A percentile compares a stretch with the other conserved stretches of the same genome.
Conservation (phyloP, 2,797 vertebrate species). For the Eidolon dupreanum region DNA sequence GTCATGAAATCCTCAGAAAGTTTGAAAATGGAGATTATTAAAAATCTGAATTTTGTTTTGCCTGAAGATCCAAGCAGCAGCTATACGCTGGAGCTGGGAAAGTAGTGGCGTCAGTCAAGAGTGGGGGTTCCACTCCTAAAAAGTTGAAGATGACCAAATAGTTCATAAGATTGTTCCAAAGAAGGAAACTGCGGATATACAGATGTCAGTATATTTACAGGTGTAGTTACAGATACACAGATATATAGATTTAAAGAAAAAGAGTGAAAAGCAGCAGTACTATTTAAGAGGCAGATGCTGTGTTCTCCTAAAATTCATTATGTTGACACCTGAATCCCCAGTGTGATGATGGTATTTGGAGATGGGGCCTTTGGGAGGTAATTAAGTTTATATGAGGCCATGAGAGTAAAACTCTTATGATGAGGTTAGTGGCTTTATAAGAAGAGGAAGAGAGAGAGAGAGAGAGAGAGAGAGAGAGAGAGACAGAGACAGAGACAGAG, state of each 20-base stretch:
- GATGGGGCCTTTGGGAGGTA: background rate
- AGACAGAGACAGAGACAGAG: background rate
- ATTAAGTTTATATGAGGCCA: background rate
- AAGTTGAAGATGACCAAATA: background rate
- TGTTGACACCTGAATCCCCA: background rate
- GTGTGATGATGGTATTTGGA: background rate
- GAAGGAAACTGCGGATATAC: background rate
- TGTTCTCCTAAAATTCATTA: background rate
- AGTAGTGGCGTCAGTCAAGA: background rate
- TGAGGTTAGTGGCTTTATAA: background rate
- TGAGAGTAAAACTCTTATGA: background rate
- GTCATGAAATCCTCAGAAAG: background rate
- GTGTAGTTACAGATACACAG: background rate
- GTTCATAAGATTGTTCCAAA: background rate
- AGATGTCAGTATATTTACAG: background rate
- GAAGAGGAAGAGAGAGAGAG: background rate
- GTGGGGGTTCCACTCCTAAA: background rate
- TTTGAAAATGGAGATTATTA: background rate
- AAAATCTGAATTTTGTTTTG: background rate
- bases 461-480: no score
- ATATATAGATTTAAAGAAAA: background rate
- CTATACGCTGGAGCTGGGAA: background rate
- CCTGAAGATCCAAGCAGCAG: background rate
- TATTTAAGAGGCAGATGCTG: background rate
- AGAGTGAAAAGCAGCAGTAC: background rate